Evolutionary conservation across 2,888 invertebrate genomes (phyloP), one percentile per base, ranked within the genome.

Genomic region (Phymatocera aterrima): DNA sequence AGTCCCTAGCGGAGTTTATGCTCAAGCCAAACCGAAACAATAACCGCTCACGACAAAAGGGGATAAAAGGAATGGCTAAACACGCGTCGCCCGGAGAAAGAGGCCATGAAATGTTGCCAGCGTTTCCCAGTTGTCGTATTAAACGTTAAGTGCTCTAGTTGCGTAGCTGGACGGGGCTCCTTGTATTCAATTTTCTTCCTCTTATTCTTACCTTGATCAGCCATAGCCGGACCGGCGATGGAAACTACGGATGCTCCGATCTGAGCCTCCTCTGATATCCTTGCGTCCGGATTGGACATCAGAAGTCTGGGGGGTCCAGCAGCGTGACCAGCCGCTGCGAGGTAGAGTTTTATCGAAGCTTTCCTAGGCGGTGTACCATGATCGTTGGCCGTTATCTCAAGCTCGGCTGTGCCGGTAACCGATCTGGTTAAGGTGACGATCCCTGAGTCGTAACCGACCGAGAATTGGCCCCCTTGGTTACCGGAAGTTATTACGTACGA

Each of bases 371-470:
- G 96, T 40, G 91, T 91, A 0, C 98, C 98, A 85, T 96, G 96
- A 91, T 99, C 98, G 77, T 94, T 95, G 3, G 98, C 98, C 0
- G 95, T 96, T 64, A 99, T 93, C 87, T 97, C 96, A 70, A 99
- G 91, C 75, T 91, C 90, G 83, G 92, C 92, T 31, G 85, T 80
- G 15, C 84, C 83, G 54, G 94, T 93, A 81, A 95, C 90, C 0
- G 94, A 92, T 84, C 94, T 93, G 72, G 94, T 93, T 78, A 98
- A 90, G 15, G 95, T 95, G 77, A 99, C 91, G 82, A 95, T 92
- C 68, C 98, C 98, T 1, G 94, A 94, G 80, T 96, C 95, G 81
- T 95, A 93, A 81, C 96, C 95, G 83, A 98, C 93, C n/a, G 94
- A 93, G 90, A 98, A 97, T 82, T 94, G 93, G 1, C 94, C 94